phyloP scores from a whole-genome alignment of 2,888 invertebrate genomes.

The Hemistola chrysoprasaria region DNA sequence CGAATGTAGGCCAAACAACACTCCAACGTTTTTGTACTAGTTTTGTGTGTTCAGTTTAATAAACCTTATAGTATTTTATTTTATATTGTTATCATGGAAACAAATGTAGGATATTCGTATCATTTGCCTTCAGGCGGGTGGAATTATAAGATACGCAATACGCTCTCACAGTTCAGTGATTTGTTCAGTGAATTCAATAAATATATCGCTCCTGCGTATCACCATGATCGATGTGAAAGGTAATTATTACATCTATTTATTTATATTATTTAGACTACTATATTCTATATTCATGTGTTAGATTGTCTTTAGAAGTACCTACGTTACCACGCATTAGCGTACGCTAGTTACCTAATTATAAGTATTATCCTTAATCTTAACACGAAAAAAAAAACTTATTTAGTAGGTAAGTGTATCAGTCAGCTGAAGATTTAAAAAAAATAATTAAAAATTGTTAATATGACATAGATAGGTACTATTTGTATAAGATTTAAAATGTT shows the following conservation, averaged over 20 bases:
- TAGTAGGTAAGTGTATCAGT: no score
- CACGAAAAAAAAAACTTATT: no score
- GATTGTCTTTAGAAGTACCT: no score
- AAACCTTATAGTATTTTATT: conserved; percentile 24
- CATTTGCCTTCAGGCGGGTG: conserved; percentile 91
- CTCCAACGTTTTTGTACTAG: conserved; percentile 43
- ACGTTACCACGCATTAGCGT: no score
- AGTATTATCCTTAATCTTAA: no score
- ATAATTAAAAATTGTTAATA: no score
- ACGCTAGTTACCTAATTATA: no score
- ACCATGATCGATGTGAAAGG: conserved; percentile 98
- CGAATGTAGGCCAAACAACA: conserved; percentile 57
- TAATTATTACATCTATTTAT: conserved; percentile 50
- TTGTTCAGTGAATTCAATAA: conserved; percentile 97
- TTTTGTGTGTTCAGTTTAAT: conserved; percentile 59
- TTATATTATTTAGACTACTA: no score
- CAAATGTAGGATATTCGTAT: conserved; percentile 91
- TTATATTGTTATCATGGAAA: conserved; percentile 63
- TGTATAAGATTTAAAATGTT: no score
- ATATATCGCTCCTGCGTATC: conserved; percentile 97
- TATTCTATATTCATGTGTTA: no score
- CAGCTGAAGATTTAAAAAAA: no score
- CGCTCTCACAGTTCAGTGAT: conserved; percentile 94
- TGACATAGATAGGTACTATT: no score
- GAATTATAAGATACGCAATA: conserved; percentile 89